Conservation (phyloP, 1,140 invertebrate genomes). For the Temnothorax longispinosus region DNA sequence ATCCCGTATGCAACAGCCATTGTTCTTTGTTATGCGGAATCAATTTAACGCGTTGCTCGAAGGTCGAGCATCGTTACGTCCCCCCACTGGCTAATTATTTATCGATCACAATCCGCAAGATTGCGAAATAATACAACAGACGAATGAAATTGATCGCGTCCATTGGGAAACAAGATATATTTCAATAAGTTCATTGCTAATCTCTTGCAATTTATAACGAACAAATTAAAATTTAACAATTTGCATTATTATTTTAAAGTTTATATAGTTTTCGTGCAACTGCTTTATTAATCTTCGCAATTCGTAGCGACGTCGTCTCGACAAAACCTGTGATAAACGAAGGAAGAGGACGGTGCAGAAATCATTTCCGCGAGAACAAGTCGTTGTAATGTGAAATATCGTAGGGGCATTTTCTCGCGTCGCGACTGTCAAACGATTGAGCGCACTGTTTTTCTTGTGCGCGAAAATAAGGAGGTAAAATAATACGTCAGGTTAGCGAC, state of each 20-base stretch:
- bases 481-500: conserved; percentile 79
- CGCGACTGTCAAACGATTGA: conserved; percentile 35
- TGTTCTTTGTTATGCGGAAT: conserved; percentile 54
- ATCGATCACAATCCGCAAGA: conserved; percentile 9
- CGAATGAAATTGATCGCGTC: neutral
- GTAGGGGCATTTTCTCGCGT: conserved; percentile 13
- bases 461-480: conserved; percentile 74
- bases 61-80: neutral
- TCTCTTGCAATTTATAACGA: neutral
- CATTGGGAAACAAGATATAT: neutral
- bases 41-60: conserved; percentile 44
- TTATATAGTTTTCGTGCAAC: neutral
- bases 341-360: neutral
- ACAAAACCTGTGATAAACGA: conserved; percentile 3
- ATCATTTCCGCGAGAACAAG: conserved; percentile 5
- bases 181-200: conserved; percentile 1
- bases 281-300: neutral
- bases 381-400: conserved; percentile 51
- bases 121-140: neutral
- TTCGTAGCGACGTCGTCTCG: neutral
- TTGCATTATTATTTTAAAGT: neutral
- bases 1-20: conserved; percentile 47
- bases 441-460: conserved; percentile 26
- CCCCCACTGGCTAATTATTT: conserved; percentile 33
- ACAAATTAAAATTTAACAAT: neutral